Base-by-base conservation (phyloP, 1,140 invertebrate genomes). In the Harlomillsia oculata region DNA sequence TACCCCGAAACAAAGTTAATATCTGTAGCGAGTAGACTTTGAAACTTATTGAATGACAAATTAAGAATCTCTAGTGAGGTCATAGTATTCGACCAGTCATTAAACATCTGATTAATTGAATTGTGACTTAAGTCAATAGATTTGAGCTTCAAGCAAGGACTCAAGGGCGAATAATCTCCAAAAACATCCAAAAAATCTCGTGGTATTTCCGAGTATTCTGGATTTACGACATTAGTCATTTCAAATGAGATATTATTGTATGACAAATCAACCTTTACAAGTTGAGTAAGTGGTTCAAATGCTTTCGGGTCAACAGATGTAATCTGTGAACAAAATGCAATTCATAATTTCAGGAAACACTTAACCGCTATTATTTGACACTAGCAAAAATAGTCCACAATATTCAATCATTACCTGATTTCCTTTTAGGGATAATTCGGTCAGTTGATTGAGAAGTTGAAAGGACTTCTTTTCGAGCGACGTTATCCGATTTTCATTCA, bases 171-270 rank as follows among this genome's bases (percentile, higher is more conserved):
- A 18, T 50, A 25, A 20, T 30, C 23, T 6, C 28, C 23, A 21
- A 28, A 28, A 1, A 23, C 13, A 5, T n/a, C 2, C 32, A 14
- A 8, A 14, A 21, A 23, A 3, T 8, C 3, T 21, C 18, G 9
- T 28, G 23, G 20, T 11, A 36, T 37, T 18, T 11, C 16, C 0
- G 11, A n/a, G 16, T 9, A 8, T 5, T 32, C 9, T n/a, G 18
- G 3, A 50, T 30, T 6, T 1, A 41, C 45, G n/a, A 26, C 18
- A 34, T 34, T 34, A 34, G 32, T 34, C n/a, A n/a, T 8, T n/a
- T 54, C 34, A 26, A 63, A 59, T 9, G 53, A 52, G 16, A 63
- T 56, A 5, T 40, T 23, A 23, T 64, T 64, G 14, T 55, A n/a
- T 2, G 56, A 48, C 16, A 64, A 36, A 39, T 64, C 48, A 9